phyloP scores from a whole-genome alignment of 2,888 invertebrate species.

The Autographa pulchrina region DNA sequence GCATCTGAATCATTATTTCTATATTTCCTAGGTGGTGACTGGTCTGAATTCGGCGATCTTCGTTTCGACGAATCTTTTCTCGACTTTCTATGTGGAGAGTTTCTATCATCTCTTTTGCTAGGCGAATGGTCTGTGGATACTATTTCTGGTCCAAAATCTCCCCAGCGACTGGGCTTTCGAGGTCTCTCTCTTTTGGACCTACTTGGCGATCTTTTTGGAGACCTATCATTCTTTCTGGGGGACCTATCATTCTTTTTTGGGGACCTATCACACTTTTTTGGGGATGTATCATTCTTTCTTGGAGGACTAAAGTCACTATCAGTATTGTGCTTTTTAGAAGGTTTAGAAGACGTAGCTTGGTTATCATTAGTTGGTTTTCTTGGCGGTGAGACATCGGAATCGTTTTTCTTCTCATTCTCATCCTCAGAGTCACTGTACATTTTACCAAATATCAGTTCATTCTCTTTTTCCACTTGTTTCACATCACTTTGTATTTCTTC shows the following conservation, averaged over 20 bases:
- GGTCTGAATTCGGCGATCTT: conserved; percentile 3
- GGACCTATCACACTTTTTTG: conserved; percentile 17
- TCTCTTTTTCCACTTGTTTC: conserved; percentile 81
- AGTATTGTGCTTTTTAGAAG: conserved; percentile 60
- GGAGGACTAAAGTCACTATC: conserved; percentile 82
- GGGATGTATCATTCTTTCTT: conserved; percentile 60
- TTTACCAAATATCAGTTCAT: conserved; percentile 84
- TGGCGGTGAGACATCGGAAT: conserved; percentile 66
- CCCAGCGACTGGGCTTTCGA: conserved; percentile 73
- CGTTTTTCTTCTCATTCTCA: conserved; percentile 77
- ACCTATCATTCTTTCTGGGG: conserved; percentile 65
- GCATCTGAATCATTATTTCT: conserved; percentile 46
- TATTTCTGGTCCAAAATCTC: conserved; percentile 50
- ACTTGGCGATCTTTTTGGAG: conserved; percentile 37
- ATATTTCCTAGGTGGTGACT: conserved; percentile 47
- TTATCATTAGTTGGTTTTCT: conserved; percentile 45
- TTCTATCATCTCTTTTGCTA: conserved; percentile 7
- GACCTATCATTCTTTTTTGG: conserved; percentile 65
- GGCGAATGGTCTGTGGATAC: conserved; percentile 53
- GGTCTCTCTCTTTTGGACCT: conserved; percentile 45
- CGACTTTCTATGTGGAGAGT: conserved; percentile 65
- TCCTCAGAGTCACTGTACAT: conserved; percentile 87
- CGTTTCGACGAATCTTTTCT: conserved; percentile 21
- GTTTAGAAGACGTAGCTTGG: conserved; percentile 38
- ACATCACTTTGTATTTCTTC: conserved; percentile 81